Evolutionary conservation across 2,888 invertebrate genomes (phyloP).

Genomic region (Drosophila conformis): DNA sequence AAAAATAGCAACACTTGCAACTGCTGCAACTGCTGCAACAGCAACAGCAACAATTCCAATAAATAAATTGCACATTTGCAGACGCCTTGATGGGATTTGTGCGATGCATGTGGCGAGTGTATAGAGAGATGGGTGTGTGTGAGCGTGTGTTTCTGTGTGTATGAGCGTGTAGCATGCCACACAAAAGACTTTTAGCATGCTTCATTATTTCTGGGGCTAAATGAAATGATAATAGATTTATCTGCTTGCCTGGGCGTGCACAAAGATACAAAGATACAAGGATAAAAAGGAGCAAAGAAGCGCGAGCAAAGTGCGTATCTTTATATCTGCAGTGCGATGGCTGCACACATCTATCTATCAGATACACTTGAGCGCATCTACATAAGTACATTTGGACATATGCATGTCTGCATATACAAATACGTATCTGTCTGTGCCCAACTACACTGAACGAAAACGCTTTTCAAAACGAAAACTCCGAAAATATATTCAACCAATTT

Average conservation of each 20-base stretch:
- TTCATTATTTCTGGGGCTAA: constrained; percentile 74
- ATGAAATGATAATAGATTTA: constrained; percentile 79
- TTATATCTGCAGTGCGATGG: constrained; percentile 1
- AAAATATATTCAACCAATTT: background rate
- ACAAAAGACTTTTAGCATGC: constrained; percentile 62
- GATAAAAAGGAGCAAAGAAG: background rate
- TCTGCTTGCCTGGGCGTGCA: constrained; percentile 54
- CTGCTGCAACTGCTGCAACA: background rate
- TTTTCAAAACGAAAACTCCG: background rate
- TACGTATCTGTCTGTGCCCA: background rate
- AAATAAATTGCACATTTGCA: constrained; percentile 72
- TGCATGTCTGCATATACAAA: background rate
- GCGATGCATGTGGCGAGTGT: constrained; percentile 39
- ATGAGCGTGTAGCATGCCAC: constrained; percentile 9
- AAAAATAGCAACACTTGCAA: constrained; percentile 61
- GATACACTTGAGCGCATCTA: constrained; percentile 6
- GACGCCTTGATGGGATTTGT: constrained; percentile 69
- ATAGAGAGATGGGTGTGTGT: background rate
- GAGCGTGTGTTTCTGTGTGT: background rate
- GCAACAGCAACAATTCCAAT: constrained; percentile 38
- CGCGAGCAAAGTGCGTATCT: constrained; percentile 15
- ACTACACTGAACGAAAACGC: background rate
- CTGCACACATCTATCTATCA: constrained; percentile 9
- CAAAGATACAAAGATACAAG: constrained; percentile 25
- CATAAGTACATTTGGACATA: background rate